Evolutionary conservation across 2,113 vertebrate species (phyloP).

Genomic region (Ptilonorhynchus violaceus): DNA sequence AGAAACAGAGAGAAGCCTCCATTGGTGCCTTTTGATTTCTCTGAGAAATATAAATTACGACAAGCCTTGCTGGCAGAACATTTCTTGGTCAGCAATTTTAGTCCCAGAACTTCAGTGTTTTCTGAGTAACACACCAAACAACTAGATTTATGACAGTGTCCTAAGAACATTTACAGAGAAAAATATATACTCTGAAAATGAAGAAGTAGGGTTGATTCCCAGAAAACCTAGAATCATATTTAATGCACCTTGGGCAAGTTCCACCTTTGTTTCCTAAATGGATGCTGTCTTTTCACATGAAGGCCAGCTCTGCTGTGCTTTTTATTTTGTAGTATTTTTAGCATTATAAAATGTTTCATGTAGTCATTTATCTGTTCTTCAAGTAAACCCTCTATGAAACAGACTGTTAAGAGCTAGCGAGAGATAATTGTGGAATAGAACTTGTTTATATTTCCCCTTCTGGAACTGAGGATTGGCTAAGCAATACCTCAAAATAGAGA

Average conservation of each 20-base stretch:
- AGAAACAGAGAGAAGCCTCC: constrained; percentile 49
- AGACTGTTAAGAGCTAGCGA: background rate
- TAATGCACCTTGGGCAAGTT: constrained; percentile 24
- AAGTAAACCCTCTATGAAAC: background rate
- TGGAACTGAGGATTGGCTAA: background rate
- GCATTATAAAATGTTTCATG: background rate
- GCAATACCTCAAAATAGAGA: background rate
- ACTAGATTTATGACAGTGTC: constrained; percentile 9
- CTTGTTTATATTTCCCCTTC: background rate
- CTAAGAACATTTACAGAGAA: constrained; percentile 11
- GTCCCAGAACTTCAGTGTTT: constrained; percentile 32
- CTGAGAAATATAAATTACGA: constrained; percentile 53
- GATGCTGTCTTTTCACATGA: background rate
- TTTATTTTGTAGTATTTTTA: constrained; percentile 11
- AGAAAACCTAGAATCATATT: constrained; percentile 23
- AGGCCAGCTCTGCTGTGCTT: background rate
- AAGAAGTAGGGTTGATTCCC: background rate
- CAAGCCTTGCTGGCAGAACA: constrained; percentile 53
- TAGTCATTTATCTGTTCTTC: background rate
- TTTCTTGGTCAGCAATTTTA: constrained; percentile 61
- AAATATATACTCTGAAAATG: constrained; percentile 29
- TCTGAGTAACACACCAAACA: background rate
- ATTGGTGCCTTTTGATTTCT: constrained; percentile 11
- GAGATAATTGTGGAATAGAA: background rate
- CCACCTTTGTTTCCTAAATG: constrained; percentile 21